Conservation (phyloP, 2,888 invertebrate species). For the Orchestes rusci region DNA sequence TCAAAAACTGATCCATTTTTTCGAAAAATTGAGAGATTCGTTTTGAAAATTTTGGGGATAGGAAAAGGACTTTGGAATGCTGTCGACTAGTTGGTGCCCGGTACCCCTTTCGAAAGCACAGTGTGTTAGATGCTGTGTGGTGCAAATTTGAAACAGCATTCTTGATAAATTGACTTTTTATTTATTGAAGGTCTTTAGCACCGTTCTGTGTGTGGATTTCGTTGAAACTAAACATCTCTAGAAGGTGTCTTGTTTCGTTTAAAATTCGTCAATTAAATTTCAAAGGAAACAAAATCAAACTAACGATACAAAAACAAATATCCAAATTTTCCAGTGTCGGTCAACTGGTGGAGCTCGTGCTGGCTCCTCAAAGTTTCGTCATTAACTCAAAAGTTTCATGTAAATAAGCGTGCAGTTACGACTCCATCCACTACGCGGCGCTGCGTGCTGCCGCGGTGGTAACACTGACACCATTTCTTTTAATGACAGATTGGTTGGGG, state of each 20-base stretch:
- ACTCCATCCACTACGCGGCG: conserved; percentile 21
- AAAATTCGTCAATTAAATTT: too few relatives aligned
- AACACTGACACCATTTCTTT: conserved; percentile 22
- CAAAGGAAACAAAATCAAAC: conserved; percentile 1
- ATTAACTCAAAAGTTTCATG: conserved; percentile 7
- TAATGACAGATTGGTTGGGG: conserved; percentile 9
- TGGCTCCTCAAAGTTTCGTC: conserved; percentile 5
- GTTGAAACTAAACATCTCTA: too few relatives aligned
- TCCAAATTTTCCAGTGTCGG: too few relatives aligned
- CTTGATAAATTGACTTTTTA: conserved; percentile 25
- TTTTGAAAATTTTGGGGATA: too few relatives aligned
- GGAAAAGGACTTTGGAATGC: too few relatives aligned
- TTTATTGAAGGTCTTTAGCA: too few relatives aligned
- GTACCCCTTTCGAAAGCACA: conserved; percentile 15
- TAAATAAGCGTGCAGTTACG: conserved; percentile 24
- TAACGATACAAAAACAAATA: too few relatives aligned
- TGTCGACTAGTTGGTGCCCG: conserved; percentile 13
- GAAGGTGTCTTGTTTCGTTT: too few relatives aligned
- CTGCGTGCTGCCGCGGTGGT: conserved; percentile 25
- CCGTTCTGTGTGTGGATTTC: neutral
- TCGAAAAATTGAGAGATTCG: conserved; percentile 7
- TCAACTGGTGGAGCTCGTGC: conserved; percentile 21
- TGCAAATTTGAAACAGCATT: conserved; percentile 46
- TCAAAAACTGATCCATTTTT: conserved; percentile 22
- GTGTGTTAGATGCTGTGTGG: conserved; percentile 41